These are phyloP conservation scores for Branchinecta lynchi DNA, from an alignment of 1,140 invertebrate genomes.

Conservation along the genomic window DNA sequence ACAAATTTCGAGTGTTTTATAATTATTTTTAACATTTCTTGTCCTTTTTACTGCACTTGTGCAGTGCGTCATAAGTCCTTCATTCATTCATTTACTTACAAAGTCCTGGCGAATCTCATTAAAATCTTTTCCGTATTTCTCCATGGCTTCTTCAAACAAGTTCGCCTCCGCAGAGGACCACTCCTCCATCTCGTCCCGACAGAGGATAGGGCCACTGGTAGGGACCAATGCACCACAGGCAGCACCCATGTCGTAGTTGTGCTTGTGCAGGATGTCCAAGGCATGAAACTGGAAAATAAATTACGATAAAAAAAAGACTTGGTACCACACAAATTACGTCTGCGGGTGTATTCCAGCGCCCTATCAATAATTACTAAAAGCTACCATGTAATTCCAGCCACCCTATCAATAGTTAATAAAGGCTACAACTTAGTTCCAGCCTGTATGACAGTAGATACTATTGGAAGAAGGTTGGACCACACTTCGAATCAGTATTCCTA, in stretches of 20 bases:
- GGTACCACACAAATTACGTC: slow-evolving; percentile 8
- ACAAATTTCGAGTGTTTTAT: no score
- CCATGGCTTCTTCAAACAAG: slow-evolving; percentile 91
- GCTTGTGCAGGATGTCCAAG: slow-evolving; percentile 91
- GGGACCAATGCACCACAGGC: slow-evolving; percentile 89
- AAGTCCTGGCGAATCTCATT: slow-evolving; percentile 94
- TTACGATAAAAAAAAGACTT: background rate
- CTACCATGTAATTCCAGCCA: background rate
- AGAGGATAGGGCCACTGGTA: slow-evolving; percentile 83
- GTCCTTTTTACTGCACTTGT: no score
- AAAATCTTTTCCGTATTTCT: slow-evolving; percentile 99
- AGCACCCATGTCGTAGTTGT: slow-evolving; percentile 73
- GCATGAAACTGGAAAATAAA: slow-evolving; percentile 67
- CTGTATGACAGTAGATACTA: background rate
- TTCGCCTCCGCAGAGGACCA: slow-evolving; percentile 99
- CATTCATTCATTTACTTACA: no score
- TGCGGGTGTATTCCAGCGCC: slow-evolving; percentile 16
- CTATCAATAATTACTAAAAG: slow-evolving; percentile 16
- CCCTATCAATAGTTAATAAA: slow-evolving; percentile 14
- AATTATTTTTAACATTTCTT: no score
- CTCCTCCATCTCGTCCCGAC: slow-evolving; percentile 99
- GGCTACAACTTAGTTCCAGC: background rate
- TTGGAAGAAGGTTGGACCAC: no score
- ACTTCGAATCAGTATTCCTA: no score
- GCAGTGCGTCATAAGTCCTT: no score